Conservation (phyloP, 2,797 vertebrate genomes). For the Parauchenoglanis punctatus region DNA sequence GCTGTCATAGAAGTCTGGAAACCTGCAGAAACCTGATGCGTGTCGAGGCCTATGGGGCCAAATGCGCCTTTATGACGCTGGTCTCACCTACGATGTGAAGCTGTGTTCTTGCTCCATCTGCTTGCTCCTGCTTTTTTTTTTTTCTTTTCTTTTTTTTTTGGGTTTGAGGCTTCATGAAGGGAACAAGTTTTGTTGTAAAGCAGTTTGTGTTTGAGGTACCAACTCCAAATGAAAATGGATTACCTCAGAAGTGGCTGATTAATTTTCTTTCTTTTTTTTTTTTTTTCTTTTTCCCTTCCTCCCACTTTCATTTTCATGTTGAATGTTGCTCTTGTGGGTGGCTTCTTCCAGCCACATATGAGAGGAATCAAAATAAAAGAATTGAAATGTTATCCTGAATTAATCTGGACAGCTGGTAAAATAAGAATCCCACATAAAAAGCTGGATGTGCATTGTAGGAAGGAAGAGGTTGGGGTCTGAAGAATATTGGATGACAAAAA, state of each 20-base stretch:
- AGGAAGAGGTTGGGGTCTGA: conserved; percentile 46
- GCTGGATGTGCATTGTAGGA: conserved; percentile 65
- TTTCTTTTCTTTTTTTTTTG: conserved; percentile 45
- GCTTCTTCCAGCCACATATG: conserved; percentile 74
- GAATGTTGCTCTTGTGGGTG: conserved; percentile 39
- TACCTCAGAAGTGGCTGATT: conserved; percentile 68
- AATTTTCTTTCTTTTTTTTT: conserved; percentile 61
- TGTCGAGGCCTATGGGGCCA: conserved; percentile 45
- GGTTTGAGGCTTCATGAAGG: conserved; percentile 87
- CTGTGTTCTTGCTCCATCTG: conserved; percentile 59
- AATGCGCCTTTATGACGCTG: conserved; percentile 57
- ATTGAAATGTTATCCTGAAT: conserved; percentile 63
- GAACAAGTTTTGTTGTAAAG: conserved; percentile 78
- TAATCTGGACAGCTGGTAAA: conserved; percentile 70
- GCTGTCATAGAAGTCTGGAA: conserved; percentile 67
- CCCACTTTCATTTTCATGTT: conserved; percentile 60
- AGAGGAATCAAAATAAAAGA: conserved; percentile 73
- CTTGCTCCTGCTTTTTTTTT: conserved; percentile 66
- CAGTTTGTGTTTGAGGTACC: conserved; percentile 69
- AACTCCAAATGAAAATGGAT: conserved; percentile 69
- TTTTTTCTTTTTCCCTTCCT: background rate
- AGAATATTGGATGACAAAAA: conserved; percentile 33
- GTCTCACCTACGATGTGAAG: conserved; percentile 77
- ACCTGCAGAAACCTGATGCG: conserved; percentile 47
- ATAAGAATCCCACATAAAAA: conserved; percentile 52